These are phyloP conservation scores for Drosophila orosa DNA, from an alignment of 1,140 invertebrate genomes.

Conservation along the genomic window DNA sequence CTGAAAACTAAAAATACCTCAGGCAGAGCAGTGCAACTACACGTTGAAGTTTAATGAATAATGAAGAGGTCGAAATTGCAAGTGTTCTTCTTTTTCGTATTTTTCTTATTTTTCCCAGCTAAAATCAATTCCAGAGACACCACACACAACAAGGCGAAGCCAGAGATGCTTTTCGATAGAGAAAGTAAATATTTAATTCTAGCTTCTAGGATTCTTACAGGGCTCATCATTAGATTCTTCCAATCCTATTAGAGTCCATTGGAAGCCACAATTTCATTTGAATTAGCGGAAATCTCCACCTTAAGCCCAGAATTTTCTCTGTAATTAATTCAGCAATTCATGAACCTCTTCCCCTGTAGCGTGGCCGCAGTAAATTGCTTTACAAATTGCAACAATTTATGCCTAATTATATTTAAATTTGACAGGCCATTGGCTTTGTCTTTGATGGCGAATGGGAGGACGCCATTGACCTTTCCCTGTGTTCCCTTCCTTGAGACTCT, in stretches of 20 bases:
- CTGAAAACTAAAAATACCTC: conserved; percentile 22
- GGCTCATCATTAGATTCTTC: not conserved
- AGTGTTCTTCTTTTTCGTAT: not conserved
- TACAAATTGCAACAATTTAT: conserved; percentile 47
- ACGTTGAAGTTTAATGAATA: conserved; percentile 65
- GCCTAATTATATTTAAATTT: conserved; percentile 51
- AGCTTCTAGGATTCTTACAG: not conserved
- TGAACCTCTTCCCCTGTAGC: not conserved
- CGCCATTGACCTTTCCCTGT: conserved; percentile 25
- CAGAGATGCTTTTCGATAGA: not conserved
- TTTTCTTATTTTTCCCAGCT: not conserved
- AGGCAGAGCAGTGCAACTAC: conserved; percentile 22
- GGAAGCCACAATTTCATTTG: conserved; percentile 13
- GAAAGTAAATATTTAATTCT: not conserved
- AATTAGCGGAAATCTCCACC: not conserved
- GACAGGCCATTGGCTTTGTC: conserved; percentile 32
- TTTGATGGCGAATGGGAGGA: not conserved
- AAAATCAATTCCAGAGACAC: conserved; percentile 7
- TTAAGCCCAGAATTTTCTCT: conserved; percentile 5
- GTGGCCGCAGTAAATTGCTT: conserved; percentile 22
- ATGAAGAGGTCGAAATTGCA: conserved; percentile 33
- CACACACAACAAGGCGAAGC: not conserved
- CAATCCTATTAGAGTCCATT: not conserved
- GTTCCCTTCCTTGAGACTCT: not conserved
- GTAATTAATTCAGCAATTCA: conserved; percentile 23